These are phyloP conservation scores for Distichodus sexfasciatus DNA, from an alignment of 2,797 vertebrate species.

Conservation along the genomic window DNA sequence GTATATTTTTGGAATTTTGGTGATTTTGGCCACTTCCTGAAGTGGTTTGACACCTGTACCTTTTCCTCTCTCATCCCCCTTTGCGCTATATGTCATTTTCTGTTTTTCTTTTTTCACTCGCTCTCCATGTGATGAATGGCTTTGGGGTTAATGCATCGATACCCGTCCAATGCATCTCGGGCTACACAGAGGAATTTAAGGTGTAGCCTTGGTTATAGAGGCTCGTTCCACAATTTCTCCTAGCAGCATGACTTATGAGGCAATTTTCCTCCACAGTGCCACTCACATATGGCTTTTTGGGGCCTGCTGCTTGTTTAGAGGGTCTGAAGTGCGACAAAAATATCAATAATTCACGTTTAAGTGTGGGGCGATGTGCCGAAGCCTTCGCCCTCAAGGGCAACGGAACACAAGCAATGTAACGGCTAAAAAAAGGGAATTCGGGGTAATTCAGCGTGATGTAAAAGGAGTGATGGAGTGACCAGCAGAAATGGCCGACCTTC, in stretches of 20 bases:
- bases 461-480: background rate
- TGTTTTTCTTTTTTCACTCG: slow-evolving; percentile 12
- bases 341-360: slow-evolving; percentile 23
- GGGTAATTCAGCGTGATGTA: background rate
- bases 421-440: background rate
- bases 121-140: slow-evolving; percentile 12
- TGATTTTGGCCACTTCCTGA: too few species aligned
- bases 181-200: slow-evolving; percentile 20
- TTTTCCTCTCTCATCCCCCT: background rate
- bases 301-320: slow-evolving; percentile 27
- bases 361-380: background rate
- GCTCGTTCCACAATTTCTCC: background rate
- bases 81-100: background rate
- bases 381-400: background rate
- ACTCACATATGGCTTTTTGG: slow-evolving; percentile 24
- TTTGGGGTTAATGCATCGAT: slow-evolving; percentile 10
- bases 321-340: background rate
- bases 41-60: too few species aligned
- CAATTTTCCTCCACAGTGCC: slow-evolving; percentile 13
- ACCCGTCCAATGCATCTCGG: background rate
- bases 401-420: background rate
- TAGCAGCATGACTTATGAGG: slow-evolving; percentile 35
- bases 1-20: too few species aligned
- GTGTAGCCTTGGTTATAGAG: slow-evolving; percentile 28
- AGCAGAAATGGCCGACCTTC: background rate